A percentile compares a stretch with the other conserved stretches of the same genome.
phyloP scores from a whole-genome alignment of 2,888 invertebrate species.

The Zonitis immaculata region DNA sequence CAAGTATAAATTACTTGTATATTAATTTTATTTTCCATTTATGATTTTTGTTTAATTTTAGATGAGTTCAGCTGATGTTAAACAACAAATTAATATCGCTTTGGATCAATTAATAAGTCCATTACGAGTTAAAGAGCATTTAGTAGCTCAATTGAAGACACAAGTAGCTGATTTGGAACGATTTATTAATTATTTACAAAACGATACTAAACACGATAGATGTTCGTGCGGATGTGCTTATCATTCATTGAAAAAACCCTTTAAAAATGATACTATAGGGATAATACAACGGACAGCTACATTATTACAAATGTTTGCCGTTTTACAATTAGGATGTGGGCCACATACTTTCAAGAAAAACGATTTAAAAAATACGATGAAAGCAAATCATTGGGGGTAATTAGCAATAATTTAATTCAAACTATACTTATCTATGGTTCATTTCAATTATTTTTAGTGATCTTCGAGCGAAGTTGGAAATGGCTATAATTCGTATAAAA shows the following conservation, averaged over 20 bases:
- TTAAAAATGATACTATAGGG: constrained; percentile 57
- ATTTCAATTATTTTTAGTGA: constrained; percentile 55
- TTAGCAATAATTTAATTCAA: neutral
- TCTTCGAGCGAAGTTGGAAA: constrained; percentile 85
- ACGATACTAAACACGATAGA: constrained; percentile 55
- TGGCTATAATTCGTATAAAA: constrained; percentile 72
- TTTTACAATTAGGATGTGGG: constrained; percentile 89
- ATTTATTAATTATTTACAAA: constrained; percentile 93
- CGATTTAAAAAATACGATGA: constrained; percentile 76
- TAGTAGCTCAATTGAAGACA: constrained; percentile 91
- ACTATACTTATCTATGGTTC: too few relatives aligned
- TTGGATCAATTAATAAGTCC: constrained; percentile 89
- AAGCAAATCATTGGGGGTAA: constrained; percentile 89
- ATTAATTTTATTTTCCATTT: neutral
- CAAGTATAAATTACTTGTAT: constrained; percentile 44
- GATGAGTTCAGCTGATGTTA: constrained; percentile 76
- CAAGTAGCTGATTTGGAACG: constrained; percentile 97
- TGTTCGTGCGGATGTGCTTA: constrained; percentile 52
- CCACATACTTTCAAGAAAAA: constrained; percentile 67
- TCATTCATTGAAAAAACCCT: constrained; percentile 43
- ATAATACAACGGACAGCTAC: constrained; percentile 84
- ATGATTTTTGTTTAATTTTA: constrained; percentile 20
- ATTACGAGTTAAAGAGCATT: constrained; percentile 91
- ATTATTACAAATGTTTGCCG: constrained; percentile 86
- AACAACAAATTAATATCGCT: constrained; percentile 84